phyloP scores from a whole-genome alignment of 2,113 vertebrate species.

The Daubentonia madagascariensis region DNA sequence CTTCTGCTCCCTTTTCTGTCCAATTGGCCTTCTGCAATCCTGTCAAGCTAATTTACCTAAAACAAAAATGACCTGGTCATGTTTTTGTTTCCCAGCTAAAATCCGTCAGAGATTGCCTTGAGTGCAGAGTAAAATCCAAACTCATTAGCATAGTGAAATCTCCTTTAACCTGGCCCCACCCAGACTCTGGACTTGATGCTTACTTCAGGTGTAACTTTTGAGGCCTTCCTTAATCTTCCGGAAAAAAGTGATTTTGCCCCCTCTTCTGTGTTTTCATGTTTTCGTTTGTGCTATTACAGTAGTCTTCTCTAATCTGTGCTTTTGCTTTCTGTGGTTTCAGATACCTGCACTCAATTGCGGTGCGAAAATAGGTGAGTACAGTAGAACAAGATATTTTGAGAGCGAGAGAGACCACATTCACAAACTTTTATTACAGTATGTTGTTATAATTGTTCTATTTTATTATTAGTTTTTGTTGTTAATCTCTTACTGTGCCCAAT shows the following conservation, averaged over 20 bases:
- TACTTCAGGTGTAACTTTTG: neutral
- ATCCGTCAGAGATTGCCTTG: neutral
- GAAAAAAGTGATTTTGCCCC: neutral
- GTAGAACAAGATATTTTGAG: neutral
- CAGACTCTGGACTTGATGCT: neutral
- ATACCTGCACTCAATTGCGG: neutral
- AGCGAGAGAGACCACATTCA: neutral
- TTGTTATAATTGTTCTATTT: neutral
- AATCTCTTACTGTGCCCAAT: neutral
- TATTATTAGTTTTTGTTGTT: neutral
- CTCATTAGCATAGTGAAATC: neutral
- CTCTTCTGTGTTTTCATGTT: neutral
- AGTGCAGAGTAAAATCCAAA: neutral
- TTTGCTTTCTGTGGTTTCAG: neutral
- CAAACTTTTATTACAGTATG: neutral
- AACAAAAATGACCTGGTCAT: neutral
- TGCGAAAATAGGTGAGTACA: neutral
- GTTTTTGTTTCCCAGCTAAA: neutral
- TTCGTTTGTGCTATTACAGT: neutral
- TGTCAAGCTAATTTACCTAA: constrained; percentile 41
- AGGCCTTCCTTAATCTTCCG: neutral
- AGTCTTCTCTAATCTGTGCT: neutral
- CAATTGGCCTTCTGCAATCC: neutral
- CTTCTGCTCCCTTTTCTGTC: neutral
- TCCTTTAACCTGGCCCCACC: neutral